phyloP scores from a whole-genome alignment of 35 echinoderm and acorn worm genomes.

The Heliocidaris tuberculata region DNA sequence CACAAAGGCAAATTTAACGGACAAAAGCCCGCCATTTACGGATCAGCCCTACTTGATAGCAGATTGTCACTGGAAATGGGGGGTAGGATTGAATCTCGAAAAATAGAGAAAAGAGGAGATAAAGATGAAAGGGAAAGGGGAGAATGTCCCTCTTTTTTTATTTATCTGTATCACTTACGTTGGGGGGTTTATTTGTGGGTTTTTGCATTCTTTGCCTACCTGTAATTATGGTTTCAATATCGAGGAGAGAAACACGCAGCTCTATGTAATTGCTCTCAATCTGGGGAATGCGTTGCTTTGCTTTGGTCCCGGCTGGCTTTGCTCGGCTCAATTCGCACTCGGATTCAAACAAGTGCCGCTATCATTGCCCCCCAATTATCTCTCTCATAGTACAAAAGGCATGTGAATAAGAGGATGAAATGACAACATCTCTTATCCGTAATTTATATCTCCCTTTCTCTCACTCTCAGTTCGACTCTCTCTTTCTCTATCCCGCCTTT shows the following conservation, averaged over 20 bases:
- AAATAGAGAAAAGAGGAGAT: background rate
- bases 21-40: constrained; percentile 46
- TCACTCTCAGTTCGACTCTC: background rate
- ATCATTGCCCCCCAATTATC: constrained; percentile 12
- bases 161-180: background rate
- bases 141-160: background rate
- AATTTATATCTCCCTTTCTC: background rate
- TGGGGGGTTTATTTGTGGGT: constrained; percentile 13
- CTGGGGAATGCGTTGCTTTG: constrained; percentile 1
- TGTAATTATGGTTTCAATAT: constrained; percentile 37
- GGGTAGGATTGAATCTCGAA: background rate
- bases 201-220: constrained; percentile 42
- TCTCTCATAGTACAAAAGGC: background rate
- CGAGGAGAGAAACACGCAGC: constrained; percentile 22
- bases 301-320: background rate
- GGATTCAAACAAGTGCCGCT: constrained; percentile 28
- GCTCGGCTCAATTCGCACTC: background rate
- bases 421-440: constrained; percentile 2
- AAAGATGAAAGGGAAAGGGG: background rate
- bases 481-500: background rate
- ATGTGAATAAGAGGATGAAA: background rate
- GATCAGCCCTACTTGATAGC: constrained; percentile 16
- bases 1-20: constrained; percentile 45
- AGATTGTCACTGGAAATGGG: constrained; percentile 22
- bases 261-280: constrained; percentile 44